phyloP scores from a whole-genome alignment of 2,888 invertebrate genomes.

The Platerodrilus igneus region DNA sequence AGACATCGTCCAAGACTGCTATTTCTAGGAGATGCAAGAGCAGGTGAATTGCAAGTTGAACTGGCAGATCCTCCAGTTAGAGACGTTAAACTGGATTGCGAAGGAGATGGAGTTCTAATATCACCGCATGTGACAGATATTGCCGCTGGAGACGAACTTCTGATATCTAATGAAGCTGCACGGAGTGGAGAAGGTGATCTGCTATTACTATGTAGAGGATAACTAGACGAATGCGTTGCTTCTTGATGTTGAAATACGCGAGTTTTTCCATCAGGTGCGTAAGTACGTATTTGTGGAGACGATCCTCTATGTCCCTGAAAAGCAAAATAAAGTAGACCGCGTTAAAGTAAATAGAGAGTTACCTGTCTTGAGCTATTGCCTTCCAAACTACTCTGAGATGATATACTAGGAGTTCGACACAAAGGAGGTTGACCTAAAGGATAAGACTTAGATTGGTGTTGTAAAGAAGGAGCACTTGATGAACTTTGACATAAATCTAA shows the following conservation, averaged over 20 bases:
- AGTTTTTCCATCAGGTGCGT: slow-evolving; percentile 72
- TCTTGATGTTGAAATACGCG: slow-evolving; percentile 46
- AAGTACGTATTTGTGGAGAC: slow-evolving; percentile 79
- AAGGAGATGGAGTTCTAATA: slow-evolving; percentile 59
- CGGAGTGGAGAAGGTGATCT: slow-evolving; percentile 75
- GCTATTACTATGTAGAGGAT: slow-evolving; percentile 51
- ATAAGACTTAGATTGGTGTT: slow-evolving; percentile 67
- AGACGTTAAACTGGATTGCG: slow-evolving; percentile 69
- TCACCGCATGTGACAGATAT: slow-evolving; percentile 40
- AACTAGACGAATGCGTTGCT: slow-evolving; percentile 42
- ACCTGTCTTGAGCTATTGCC: slow-evolving; percentile 61
- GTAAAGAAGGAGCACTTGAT: slow-evolving; percentile 49
- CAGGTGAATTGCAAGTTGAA: slow-evolving; percentile 46
- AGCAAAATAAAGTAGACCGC: neutral
- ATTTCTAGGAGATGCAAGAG: slow-evolving; percentile 35
- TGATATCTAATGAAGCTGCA: slow-evolving; percentile 71
- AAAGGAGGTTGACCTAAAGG: slow-evolving; percentile 57
- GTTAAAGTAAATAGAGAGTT: slow-evolving; percentile 13
- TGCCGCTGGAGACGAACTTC: slow-evolving; percentile 56
- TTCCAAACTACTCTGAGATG: slow-evolving; percentile 79
- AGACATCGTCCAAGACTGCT: slow-evolving; percentile 50
- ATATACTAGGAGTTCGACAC: slow-evolving; percentile 73
- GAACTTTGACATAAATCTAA: slow-evolving; percentile 55
- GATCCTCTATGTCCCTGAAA: slow-evolving; percentile 70
- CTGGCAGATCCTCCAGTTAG: slow-evolving; percentile 48